These are phyloP conservation scores for Coreoperca whiteheadi DNA, from an alignment of 2,113 vertebrate genomes.

Conservation along the genomic window DNA sequence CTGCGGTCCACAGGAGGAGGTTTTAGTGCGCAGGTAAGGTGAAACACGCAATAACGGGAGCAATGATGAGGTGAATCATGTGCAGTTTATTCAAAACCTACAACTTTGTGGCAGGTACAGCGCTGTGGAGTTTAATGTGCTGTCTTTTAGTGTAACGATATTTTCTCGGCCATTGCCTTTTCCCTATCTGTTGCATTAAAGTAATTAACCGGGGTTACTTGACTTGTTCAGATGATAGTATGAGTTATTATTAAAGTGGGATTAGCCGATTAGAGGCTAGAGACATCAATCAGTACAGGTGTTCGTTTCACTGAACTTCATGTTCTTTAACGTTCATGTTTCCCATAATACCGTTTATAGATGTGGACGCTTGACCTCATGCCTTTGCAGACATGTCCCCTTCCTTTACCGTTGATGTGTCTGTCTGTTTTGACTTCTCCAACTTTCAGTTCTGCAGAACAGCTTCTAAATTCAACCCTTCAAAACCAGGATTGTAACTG, in stretches of 20 bases:
- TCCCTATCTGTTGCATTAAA: background rate
- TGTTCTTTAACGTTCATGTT: background rate
- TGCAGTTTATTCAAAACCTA: background rate
- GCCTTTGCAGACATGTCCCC: background rate
- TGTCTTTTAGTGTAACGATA: background rate
- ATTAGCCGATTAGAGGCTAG: background rate
- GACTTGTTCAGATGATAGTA: background rate
- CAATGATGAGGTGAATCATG: background rate
- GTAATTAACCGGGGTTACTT: background rate
- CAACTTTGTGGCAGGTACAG: background rate
- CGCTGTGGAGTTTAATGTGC: background rate
- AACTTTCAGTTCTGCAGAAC: background rate
- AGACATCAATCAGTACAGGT: background rate
- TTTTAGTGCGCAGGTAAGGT: conserved; percentile 67
- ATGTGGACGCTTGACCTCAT: background rate
- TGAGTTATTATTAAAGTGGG: background rate
- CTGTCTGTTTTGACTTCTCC: background rate
- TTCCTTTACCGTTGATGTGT: background rate
- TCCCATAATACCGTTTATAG: too few relatives aligned
- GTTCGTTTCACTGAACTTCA: background rate
- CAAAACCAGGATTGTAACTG: background rate
- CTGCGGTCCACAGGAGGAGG: background rate
- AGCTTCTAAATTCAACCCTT: background rate
- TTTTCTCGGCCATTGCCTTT: background rate
- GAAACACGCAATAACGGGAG: background rate